A percentile compares a stretch with the other conserved stretches of the same genome.
phyloP scores from a whole-genome alignment of 2,113 vertebrate genomes.

The Scophthalmus maximus region DNA sequence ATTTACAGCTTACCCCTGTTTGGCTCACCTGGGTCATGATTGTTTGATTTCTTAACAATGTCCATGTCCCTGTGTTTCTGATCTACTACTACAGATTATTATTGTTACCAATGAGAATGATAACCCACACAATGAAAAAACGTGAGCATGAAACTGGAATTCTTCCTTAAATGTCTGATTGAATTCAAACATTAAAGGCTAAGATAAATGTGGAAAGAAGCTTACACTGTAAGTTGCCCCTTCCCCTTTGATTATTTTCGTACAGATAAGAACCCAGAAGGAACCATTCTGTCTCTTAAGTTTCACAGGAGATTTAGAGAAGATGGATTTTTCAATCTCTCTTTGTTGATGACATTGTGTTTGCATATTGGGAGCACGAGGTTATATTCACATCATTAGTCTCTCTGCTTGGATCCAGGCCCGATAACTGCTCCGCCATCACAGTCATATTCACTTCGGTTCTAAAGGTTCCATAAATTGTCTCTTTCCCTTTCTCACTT shows the following conservation, averaged over 20 bases:
- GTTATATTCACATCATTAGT: conserved; percentile 66
- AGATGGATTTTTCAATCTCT: conserved; percentile 30
- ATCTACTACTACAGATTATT: too few species aligned
- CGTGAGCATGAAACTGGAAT: neutral
- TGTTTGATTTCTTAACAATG: neutral
- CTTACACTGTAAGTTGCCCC: neutral
- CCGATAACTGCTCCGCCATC: conserved; percentile 47
- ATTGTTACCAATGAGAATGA: neutral
- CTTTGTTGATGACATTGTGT: conserved; percentile 59
- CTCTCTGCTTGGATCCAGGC: conserved; percentile 66
- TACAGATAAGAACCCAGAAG: conserved; percentile 29
- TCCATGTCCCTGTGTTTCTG: too few species aligned
- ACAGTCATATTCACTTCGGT: conserved; percentile 40
- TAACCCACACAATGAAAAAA: neutral
- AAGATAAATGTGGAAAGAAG: conserved; percentile 18
- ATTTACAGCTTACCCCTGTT: neutral
- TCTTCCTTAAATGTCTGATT: neutral
- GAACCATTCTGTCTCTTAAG: conserved; percentile 25
- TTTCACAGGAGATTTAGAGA: conserved; percentile 39
- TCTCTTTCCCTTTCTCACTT: conserved; percentile 38
- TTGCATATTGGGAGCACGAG: conserved; percentile 65
- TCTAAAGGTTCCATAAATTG: conserved; percentile 67
- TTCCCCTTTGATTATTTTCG: conserved; percentile 16
- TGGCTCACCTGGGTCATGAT: neutral
- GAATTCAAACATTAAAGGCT: conserved; percentile 5